phyloP scores from a whole-genome alignment of 1,140 invertebrate genomes.

The Ooceraea biroi region DNA sequence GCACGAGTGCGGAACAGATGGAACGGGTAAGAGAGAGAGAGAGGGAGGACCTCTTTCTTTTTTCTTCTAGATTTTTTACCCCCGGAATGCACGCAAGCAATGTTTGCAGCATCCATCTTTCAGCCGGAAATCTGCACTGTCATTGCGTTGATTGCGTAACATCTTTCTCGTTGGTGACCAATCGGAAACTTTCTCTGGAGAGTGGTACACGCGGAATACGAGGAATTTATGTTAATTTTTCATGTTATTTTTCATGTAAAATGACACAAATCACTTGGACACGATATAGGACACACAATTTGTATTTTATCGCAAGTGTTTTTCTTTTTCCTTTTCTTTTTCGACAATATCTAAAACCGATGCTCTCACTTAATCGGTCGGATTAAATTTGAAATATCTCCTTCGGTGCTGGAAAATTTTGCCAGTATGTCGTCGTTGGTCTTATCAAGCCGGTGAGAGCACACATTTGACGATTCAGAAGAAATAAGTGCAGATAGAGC shows the following conservation, averaged over 20 bases:
- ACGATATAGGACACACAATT: too few relatives aligned
- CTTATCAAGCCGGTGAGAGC: conserved; percentile 31
- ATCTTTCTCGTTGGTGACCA: not conserved
- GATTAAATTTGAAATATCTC: too few relatives aligned
- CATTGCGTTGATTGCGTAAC: not conserved
- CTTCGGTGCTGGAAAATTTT: too few relatives aligned
- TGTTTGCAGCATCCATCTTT: not conserved
- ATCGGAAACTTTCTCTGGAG: conserved; percentile 21
- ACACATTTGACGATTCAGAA: conserved; percentile 9
- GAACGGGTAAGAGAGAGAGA: conserved; percentile 66
- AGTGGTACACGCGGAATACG: not conserved
- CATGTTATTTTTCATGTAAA: too few relatives aligned
- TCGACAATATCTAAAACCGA: too few relatives aligned
- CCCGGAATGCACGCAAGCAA: too few relatives aligned
- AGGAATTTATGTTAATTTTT: not conserved
- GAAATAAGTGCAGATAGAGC: not conserved
- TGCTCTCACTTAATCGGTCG: too few relatives aligned
- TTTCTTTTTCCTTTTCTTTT: too few relatives aligned
- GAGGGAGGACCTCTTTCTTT: not conserved
- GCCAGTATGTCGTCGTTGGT: too few relatives aligned
- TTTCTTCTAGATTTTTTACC: too few relatives aligned
- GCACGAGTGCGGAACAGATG: conserved; percentile 69
- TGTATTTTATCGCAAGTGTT: too few relatives aligned
- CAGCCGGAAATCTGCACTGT: not conserved
- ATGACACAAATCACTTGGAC: too few relatives aligned